Evolutionary conservation across 2,888 invertebrate genomes (phyloP).

Genomic region (Diogma glabrata): DNA sequence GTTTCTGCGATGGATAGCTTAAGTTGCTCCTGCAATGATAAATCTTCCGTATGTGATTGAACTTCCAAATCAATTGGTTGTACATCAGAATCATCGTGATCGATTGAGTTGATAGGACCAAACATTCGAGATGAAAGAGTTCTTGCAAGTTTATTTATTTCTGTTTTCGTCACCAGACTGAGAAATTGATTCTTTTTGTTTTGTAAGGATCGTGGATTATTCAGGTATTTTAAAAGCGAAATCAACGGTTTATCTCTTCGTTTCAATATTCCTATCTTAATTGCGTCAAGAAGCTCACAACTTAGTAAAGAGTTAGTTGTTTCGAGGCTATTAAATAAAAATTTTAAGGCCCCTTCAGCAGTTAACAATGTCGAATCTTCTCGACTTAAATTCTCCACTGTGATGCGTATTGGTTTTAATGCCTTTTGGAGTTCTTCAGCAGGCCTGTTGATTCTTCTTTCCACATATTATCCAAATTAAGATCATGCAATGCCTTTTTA

Average conservation of each 20-base stretch:
- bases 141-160: background rate
- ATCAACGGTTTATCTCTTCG: too few species aligned
- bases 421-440: background rate
- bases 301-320: background rate
- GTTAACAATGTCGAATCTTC: conserved; percentile 2
- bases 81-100: too few species aligned
- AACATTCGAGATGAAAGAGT: background rate
- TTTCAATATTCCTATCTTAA: background rate
- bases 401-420: conserved; percentile 5
- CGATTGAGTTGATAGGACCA: too few species aligned
- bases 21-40: too few species aligned
- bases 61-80: too few species aligned
- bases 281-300: background rate
- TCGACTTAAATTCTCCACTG: conserved; percentile 1
- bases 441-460: background rate
- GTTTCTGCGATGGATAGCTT: conserved; percentile 3
- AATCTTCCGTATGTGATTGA: too few species aligned
- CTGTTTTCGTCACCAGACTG: background rate
- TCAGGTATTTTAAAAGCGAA: background rate
- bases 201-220: background rate
- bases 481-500: background rate
- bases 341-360: conserved; percentile 6
- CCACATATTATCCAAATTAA: conserved; percentile 7
- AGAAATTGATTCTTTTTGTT: background rate
- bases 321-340: conserved; percentile 5